Conservation (phyloP, 2,797 vertebrate genomes). For the Chiloscyllium punctatum region DNA sequence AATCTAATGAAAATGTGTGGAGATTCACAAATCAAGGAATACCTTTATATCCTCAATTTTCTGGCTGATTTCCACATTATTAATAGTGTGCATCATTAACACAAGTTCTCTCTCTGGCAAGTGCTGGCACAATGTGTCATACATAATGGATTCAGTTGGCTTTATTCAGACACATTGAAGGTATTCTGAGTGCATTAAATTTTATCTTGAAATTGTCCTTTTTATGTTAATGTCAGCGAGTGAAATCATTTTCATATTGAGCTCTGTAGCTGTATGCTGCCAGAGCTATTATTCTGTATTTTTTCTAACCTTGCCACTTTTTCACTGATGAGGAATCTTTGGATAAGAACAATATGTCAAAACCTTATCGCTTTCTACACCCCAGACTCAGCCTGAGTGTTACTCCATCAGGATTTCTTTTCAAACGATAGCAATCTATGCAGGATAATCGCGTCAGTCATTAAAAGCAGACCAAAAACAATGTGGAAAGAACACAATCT, state of each 20-base stretch:
- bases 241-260: not conserved
- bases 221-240: not conserved
- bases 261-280: not conserved
- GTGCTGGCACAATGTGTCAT: not conserved
- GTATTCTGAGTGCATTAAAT: not conserved
- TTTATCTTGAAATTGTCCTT: not conserved
- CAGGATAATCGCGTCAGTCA: not conserved
- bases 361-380: not conserved
- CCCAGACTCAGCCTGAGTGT: not conserved
- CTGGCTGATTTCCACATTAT: not conserved
- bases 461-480: not conserved
- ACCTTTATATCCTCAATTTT: not conserved
- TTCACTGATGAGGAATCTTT: not conserved
- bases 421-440: not conserved
- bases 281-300: not conserved
- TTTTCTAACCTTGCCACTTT: not conserved
- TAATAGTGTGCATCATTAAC: not conserved
- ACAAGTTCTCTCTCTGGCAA: not conserved
- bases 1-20: not conserved
- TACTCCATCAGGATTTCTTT: not conserved
- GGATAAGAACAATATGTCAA: not conserved
- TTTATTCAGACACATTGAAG: not conserved
- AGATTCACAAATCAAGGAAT: not conserved
- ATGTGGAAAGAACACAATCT: not conserved
- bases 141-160: not conserved